Evolutionary conservation across 92 coral and sea anemone species (phyloP).

Genomic region (Heteractis magnifica): DNA sequence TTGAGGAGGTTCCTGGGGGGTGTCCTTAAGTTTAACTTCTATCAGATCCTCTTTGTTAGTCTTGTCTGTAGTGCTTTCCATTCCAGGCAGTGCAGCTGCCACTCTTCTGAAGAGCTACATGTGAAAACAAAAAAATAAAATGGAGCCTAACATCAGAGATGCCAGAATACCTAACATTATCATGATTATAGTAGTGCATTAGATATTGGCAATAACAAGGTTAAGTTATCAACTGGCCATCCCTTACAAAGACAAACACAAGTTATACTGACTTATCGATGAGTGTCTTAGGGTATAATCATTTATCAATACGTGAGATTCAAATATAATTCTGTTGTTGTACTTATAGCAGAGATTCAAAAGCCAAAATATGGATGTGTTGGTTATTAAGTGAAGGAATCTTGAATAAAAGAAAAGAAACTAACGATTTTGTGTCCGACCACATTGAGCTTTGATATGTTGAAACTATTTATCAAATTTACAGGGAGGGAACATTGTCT

Average conservation of each 20-base stretch:
- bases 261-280: constrained; percentile 8
- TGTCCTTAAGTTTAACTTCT: constrained; percentile 93
- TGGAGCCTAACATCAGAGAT: constrained; percentile 47
- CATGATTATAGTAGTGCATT: background rate
- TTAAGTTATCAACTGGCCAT: constrained; percentile 23
- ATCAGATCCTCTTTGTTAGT: constrained; percentile 91
- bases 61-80: constrained; percentile 98
- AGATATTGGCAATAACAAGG: constrained; percentile 9
- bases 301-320: too few species aligned
- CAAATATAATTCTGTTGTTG: too few species aligned
- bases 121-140: constrained; percentile 28
- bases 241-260: background rate
- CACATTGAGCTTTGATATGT: too few species aligned
- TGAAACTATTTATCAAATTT: too few species aligned
- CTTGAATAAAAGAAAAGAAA: too few species aligned
- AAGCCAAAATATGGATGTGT: too few species aligned
- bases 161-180: constrained; percentile 23
- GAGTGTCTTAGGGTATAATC: background rate
- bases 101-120: constrained; percentile 95
- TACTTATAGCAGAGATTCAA: too few species aligned
- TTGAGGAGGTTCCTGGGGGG: constrained; percentile 89
- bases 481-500: too few species aligned
- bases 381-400: too few species aligned
- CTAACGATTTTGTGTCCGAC: too few species aligned
- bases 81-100: constrained; percentile 98